Conservation (phyloP, 2,888 invertebrate genomes). For the Poecilus cupreus region DNA sequence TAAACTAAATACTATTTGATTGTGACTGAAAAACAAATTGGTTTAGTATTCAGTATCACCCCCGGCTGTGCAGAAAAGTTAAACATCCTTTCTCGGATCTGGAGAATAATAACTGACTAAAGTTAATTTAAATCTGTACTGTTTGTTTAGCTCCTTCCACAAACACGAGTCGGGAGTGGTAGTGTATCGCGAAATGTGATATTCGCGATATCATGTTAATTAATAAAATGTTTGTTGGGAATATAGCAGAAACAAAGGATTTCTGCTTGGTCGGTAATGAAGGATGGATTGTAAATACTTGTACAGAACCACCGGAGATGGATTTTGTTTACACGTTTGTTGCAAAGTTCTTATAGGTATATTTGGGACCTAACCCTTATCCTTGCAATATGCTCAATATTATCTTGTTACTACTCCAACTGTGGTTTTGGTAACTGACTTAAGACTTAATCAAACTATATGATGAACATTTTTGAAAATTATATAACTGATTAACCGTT, state of each 20-base stretch:
- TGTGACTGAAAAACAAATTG: conserved; percentile 7
- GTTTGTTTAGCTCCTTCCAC: neutral
- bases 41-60: conserved; percentile 5
- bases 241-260: neutral
- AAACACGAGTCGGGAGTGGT: neutral
- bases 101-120: neutral
- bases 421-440: no score
- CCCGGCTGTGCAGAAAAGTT: neutral
- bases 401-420: no score
- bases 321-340: no score
- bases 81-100: conserved; percentile 25
- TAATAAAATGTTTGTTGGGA: neutral
- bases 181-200: neutral
- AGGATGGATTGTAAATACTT: no score
- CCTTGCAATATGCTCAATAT: no score
- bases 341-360: no score
- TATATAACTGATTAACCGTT: no score
- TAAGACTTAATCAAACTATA: no score
- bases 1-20: conserved; percentile 11
- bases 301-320: no score
- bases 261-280: no score
- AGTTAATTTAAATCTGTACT: conserved; percentile 1
- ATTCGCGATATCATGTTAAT: neutral
- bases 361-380: no score
- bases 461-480: no score